Evolutionary conservation across 23 tunicate genomes (phyloP).

Genomic region (Trididemnum clinides): DNA sequence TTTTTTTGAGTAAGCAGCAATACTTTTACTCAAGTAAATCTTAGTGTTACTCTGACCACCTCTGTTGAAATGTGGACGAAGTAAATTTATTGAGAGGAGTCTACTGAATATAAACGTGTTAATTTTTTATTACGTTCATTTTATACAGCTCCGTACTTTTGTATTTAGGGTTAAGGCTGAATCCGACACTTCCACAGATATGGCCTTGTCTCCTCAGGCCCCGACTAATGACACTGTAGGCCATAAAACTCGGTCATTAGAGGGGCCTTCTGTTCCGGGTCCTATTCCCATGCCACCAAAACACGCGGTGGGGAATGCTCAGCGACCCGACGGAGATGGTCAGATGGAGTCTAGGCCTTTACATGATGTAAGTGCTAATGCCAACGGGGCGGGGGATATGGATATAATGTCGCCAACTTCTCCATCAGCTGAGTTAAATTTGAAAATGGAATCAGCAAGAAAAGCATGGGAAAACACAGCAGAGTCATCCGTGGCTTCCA

Average conservation of each 20-base stretch:
- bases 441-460: conserved; percentile 84
- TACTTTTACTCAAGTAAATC: no score
- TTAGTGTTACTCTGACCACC: no score
- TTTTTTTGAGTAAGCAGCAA: no score
- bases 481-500: conserved; percentile 29
- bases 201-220: conserved; percentile 74
- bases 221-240: conserved; percentile 33
- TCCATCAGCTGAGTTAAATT: conserved; percentile 75
- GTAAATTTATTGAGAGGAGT: no score
- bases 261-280: conserved; percentile 55
- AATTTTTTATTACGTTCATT: no score
- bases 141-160: conserved; percentile 69
- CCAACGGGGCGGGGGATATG: conserved; percentile 53
- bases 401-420: conserved; percentile 69
- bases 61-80: no score
- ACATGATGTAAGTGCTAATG: conserved; percentile 42
- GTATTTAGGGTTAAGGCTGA: conserved; percentile 55
- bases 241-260: conserved; percentile 38
- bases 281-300: conserved; percentile 68
- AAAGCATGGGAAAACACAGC: conserved; percentile 88
- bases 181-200: conserved; percentile 55
- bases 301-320: conserved; percentile 8
- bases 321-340: conserved; percentile 43
- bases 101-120: no score
- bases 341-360: conserved; percentile 12